Evolutionary conservation across 2,113 vertebrate species (phyloP).

Genomic region (Oceanodroma tethys): DNA sequence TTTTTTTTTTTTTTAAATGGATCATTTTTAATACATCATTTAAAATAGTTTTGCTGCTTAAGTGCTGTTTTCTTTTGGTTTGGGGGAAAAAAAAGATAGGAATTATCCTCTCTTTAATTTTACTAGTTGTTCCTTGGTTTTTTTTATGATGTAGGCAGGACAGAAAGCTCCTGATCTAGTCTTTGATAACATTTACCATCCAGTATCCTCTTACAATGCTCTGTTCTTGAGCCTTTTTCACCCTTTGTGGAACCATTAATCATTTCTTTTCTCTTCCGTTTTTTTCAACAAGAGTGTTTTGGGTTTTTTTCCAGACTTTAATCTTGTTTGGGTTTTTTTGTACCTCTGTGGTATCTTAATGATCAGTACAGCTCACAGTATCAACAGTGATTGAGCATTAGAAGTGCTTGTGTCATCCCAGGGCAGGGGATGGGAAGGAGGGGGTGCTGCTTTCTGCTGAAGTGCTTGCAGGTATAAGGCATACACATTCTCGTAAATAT

Average conservation of each 20-base stretch:
- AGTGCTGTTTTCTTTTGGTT: neutral
- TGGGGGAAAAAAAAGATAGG: rapidly evolving
- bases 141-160: neutral
- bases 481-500: neutral
- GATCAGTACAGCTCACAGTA: neutral
- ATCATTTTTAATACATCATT: neutral
- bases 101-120: neutral
- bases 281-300: neutral
- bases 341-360: neutral
- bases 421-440: neutral
- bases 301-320: neutral
- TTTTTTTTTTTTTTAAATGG: neutral
- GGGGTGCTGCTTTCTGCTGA: neutral
- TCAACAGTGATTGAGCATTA: neutral
- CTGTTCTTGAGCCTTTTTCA: neutral
- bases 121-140: neutral
- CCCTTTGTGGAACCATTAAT: neutral
- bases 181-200: neutral
- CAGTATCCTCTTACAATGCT: neutral
- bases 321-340: neutral
- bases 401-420: neutral
- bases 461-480: neutral
- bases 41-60: neutral
- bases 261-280: neutral
- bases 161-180: neutral